Evolutionary conservation across 2,888 invertebrate species (phyloP).

Genomic region (Acronicta psi): DNA sequence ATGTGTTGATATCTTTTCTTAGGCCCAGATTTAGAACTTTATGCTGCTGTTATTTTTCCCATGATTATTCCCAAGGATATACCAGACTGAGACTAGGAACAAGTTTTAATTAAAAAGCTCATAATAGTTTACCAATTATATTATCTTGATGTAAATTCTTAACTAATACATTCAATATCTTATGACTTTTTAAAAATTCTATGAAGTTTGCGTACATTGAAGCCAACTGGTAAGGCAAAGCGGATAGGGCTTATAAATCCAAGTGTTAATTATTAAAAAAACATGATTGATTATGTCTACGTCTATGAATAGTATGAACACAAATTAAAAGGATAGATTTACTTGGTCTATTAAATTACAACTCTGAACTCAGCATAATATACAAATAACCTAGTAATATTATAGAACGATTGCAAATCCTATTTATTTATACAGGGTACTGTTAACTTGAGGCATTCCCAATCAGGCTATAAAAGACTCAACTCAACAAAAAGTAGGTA

Average conservation of each 20-base stretch:
- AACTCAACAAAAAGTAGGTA: no score
- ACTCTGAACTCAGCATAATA: constrained; percentile 47
- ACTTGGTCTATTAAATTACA: constrained; percentile 32
- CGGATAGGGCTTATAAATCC: constrained; percentile 6
- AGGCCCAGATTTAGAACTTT: no score
- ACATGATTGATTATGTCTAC: constrained; percentile 11
- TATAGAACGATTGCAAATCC: constrained; percentile 29
- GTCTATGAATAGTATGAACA: constrained; percentile 34
- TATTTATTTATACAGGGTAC: constrained; percentile 33
- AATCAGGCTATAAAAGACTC: no score
- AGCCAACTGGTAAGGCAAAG: constrained; percentile 30
- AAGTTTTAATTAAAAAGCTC: neutral
- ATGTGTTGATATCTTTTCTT: no score
- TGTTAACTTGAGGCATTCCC: no score
- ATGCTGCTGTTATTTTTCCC: no score
- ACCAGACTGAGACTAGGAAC: no score
- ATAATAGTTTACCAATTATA: constrained; percentile 13
- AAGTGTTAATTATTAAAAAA: constrained; percentile 21
- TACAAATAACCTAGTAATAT: constrained; percentile 44
- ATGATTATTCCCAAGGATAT: no score
- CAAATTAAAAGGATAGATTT: constrained; percentile 25
- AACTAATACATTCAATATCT: constrained; percentile 47
- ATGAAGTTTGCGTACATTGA: constrained; percentile 23
- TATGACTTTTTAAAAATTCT: constrained; percentile 24
- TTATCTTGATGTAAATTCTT: constrained; percentile 50